phyloP scores from a whole-genome alignment of 2,797 vertebrate species.

The Bucorvus abyssinicus region DNA sequence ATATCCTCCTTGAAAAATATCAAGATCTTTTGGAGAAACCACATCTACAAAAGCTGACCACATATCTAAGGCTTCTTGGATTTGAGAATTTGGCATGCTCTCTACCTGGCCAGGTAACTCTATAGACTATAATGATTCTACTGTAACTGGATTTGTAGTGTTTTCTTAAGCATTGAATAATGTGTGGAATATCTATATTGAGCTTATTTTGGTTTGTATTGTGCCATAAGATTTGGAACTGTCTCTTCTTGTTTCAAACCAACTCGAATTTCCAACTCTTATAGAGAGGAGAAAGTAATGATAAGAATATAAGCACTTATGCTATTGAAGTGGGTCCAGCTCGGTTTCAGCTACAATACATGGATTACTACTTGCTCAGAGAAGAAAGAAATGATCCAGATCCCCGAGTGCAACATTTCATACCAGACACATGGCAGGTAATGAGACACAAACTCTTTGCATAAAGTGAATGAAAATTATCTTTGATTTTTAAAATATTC shows the following conservation, averaged over 20 bases:
- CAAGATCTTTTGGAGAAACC: conserved; percentile 24
- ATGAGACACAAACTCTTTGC: background rate
- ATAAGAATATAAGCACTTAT: background rate
- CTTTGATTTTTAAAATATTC: background rate
- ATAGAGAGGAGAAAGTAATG: background rate
- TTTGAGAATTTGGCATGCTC: conserved; percentile 58
- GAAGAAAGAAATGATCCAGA: conserved; percentile 67
- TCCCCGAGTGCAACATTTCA: conserved; percentile 59
- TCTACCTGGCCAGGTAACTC: conserved; percentile 20
- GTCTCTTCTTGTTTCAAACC: background rate
- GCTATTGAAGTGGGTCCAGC: conserved; percentile 32
- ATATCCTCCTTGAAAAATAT: conserved; percentile 56
- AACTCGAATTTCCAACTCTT: background rate
- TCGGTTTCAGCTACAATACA: conserved; percentile 59
- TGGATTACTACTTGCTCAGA: conserved; percentile 61
- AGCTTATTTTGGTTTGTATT: background rate
- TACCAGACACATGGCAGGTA: conserved; percentile 71
- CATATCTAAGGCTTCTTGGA: conserved; percentile 46
- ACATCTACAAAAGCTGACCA: conserved; percentile 28
- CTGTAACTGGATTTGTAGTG: background rate
- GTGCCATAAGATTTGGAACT: background rate
- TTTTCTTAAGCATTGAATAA: background rate
- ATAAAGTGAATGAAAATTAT: background rate
- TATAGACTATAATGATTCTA: background rate
- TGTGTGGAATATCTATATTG: background rate